These are phyloP conservation scores for Clarias gariepinus DNA, from an alignment of 2,113 vertebrate species.

Conservation along the genomic window DNA sequence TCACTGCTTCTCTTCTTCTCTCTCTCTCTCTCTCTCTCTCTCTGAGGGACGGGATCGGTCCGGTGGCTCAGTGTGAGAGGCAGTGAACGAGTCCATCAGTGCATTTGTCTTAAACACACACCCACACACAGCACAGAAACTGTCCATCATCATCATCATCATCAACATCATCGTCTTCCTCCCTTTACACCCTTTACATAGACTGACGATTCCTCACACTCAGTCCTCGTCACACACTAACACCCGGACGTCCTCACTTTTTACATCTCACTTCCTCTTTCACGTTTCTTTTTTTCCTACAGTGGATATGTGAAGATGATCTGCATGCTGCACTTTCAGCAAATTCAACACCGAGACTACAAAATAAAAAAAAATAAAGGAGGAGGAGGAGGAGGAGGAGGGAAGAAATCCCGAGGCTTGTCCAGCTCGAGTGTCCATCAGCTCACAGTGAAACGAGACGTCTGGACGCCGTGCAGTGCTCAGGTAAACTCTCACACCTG, in stretches of 20 bases:
- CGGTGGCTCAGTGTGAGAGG: conserved; percentile 13
- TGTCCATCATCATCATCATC: neutral
- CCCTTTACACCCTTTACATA: neutral
- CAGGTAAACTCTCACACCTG: conserved; percentile 68
- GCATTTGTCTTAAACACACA: conserved; percentile 74
- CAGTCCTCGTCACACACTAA: neutral
- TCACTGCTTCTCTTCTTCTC: conserved; percentile 65
- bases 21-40: conserved; percentile 47
- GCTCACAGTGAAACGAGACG: conserved; percentile 83
- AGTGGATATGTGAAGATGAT: conserved; percentile 73
- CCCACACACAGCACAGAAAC: conserved; percentile 59
- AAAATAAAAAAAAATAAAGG: conserved; percentile 47
- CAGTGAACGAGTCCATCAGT: conserved; percentile 69
- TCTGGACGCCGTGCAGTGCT: conserved; percentile 81
- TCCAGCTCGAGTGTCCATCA: conserved; percentile 70
- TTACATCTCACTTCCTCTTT: neutral
- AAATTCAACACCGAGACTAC: conserved; percentile 74
- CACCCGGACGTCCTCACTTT: conserved; percentile 60
- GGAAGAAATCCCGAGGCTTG: conserved; percentile 33
- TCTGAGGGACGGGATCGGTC: conserved; percentile 69
- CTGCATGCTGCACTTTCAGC: conserved; percentile 82
- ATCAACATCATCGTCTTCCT: neutral
- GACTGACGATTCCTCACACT: neutral
- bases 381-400: neutral
- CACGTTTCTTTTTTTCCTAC: conserved; percentile 67